Base-by-base conservation (phyloP, 2,113 vertebrate species). In the Clarias macrocephalus region DNA sequence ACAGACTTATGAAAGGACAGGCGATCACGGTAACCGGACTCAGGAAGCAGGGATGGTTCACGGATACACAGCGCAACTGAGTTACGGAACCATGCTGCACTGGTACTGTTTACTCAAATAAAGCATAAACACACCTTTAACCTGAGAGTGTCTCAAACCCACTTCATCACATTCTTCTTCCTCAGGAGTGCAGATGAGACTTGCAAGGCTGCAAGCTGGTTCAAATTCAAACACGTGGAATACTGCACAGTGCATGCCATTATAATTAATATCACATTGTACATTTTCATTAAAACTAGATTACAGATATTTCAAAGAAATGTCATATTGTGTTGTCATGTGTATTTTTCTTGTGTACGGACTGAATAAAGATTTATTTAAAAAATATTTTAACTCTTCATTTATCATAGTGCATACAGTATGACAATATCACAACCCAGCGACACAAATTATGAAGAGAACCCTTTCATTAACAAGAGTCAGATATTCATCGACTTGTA, bases 81-180 rank as follows among this genome's bases (percentile, higher is more conserved):
- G 5, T 15, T 2, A 56, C 16, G 16, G 75, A 65, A 30, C 83
- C 59, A 48, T 25, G 48, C 85, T 80, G 75, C 60, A 60, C 52
- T 66, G 79, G 65, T 82, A 73, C 83, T 87, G 73, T 88, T 91
- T 89, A 89, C 83, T 66, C 18, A 81, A 62, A 63, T 30, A 80
- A 25, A 87, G 63, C 52, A 68, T 88, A 87, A 90, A 91, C 87
- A 86, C 73, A 88, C 90, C 89, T 91, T 88, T 90, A 87, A 91
- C 85, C 90, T 77, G 66, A 83, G 37, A n/a, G 0, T 25, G 70
- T 54, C 68, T 72, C 76, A 76, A 70, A 82, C 33, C 63, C 19
- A 66, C 63, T 48, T 25, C 19, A 63, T 85, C 21, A 62, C 42
- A 68, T 77, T 76, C 84, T 57, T 52, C 59, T 57, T 63, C 65